Evolutionary conservation across 2,888 invertebrate species (phyloP).

Genomic region (Pharmacophagus antenor): DNA sequence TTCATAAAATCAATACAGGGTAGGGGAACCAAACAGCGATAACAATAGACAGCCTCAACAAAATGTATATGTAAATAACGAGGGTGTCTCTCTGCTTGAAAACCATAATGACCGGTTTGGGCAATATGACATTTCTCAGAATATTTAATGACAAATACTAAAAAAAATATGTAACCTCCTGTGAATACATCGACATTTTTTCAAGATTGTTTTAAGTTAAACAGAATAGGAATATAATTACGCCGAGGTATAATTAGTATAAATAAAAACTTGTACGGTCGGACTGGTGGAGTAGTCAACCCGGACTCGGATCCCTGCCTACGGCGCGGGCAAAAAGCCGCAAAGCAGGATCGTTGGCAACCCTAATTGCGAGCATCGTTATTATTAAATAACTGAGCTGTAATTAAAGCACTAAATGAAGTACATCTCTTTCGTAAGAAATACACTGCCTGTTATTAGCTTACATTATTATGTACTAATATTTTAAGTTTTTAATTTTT

Average conservation of each 20-base stretch:
- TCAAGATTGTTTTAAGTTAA: conserved; percentile 27
- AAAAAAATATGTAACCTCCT: conserved; percentile 19
- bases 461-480: background rate
- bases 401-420: conserved; percentile 44
- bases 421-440: conserved; percentile 28
- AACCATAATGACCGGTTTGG: conserved; percentile 20
- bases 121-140: conserved; percentile 16
- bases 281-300: conserved; percentile 22
- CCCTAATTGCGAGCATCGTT: conserved; percentile 48
- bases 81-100: conserved; percentile 25
- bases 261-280: conserved; percentile 23
- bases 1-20: background rate
- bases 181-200: conserved; percentile 19
- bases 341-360: conserved; percentile 31
- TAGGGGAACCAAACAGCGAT: conserved; percentile 25
- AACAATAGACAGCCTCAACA: conserved; percentile 53
- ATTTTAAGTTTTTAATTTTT: background rate
- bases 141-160: conserved; percentile 22
- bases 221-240: conserved; percentile 31
- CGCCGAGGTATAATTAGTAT: conserved; percentile 27
- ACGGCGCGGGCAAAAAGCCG: conserved; percentile 23
- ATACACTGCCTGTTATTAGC: conserved; percentile 7
- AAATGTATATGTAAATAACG: conserved; percentile 51
- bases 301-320: conserved; percentile 26
- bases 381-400: conserved; percentile 52